Conservation (phyloP, 2,888 invertebrate genomes). For the Anaspis maculata region DNA sequence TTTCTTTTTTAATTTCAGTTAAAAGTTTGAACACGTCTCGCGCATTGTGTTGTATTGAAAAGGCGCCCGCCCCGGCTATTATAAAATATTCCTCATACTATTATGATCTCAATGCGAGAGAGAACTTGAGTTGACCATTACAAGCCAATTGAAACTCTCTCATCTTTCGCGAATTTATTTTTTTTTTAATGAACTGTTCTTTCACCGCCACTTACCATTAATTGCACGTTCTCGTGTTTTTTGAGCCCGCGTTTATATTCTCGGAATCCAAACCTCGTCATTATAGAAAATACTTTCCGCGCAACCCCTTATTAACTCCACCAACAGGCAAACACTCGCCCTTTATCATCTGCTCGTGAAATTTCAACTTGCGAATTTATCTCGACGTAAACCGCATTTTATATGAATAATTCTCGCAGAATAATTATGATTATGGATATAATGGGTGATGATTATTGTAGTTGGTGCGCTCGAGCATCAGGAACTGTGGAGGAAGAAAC, state of each 20-base stretch:
- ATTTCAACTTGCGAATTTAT: too few relatives aligned
- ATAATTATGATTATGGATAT: too few relatives aligned
- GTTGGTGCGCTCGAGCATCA: too few relatives aligned
- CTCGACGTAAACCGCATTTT: too few relatives aligned
- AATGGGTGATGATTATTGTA: too few relatives aligned
- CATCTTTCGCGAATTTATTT: conserved; percentile 28
- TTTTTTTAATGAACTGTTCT: conserved; percentile 34
- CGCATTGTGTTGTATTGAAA: conserved; percentile 24
- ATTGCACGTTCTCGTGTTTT: conserved; percentile 29
- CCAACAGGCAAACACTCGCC: conserved; percentile 10
- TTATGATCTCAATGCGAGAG: conserved; percentile 21
- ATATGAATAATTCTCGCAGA: too few relatives aligned
- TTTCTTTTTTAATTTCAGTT: conserved; percentile 27
- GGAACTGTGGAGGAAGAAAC: too few relatives aligned
- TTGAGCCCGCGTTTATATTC: conserved; percentile 5
- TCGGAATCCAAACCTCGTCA: conserved; percentile 1
- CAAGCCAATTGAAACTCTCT: conserved; percentile 26
- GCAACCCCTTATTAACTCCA: background rate
- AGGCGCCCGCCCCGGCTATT: conserved; percentile 21
- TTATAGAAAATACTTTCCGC: background rate
- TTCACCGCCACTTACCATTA: conserved; percentile 33
- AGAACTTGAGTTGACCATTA: conserved; percentile 27
- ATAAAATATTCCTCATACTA: conserved; percentile 25
- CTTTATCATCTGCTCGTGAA: conserved; percentile 2
- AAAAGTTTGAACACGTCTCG: conserved; percentile 26